A percentile compares a stretch with the other conserved stretches of the same genome.
phyloP scores from a whole-genome alignment of 2,888 invertebrate species.

The Meliscaeva auricollis region DNA sequence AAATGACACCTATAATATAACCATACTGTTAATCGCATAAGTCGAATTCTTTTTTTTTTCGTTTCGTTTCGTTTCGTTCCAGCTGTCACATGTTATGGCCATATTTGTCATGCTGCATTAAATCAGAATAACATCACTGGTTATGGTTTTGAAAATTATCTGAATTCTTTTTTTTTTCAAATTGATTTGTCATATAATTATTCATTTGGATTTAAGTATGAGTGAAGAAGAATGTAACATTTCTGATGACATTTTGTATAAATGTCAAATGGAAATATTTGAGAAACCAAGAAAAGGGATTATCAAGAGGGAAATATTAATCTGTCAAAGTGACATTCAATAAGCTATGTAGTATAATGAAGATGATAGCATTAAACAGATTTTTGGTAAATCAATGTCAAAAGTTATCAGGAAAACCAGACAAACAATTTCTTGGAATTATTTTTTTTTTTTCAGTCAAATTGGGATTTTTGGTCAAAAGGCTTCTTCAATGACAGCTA shows the following conservation, averaged over 20 bases:
- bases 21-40: slow-evolving; percentile 33
- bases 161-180: slow-evolving; percentile 15
- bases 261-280: slow-evolving; percentile 16
- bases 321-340: slow-evolving; percentile 8
- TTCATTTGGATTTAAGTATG: slow-evolving; percentile 38
- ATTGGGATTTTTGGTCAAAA: slow-evolving; percentile 32
- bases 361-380: slow-evolving; percentile 1
- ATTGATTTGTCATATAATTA: slow-evolving; percentile 28
- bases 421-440: slow-evolving; percentile 40
- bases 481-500: slow-evolving; percentile 24
- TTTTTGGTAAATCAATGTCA: slow-evolving; percentile 6
- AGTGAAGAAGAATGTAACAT: slow-evolving; percentile 19
- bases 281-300: slow-evolving; percentile 39
- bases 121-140: background rate
- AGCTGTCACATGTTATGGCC: slow-evolving; percentile 43
- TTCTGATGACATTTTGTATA: slow-evolving; percentile 32
- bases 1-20: slow-evolving; percentile 22
- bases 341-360: background rate
- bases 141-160: slow-evolving; percentile 10
- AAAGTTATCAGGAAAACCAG: slow-evolving; percentile 31
- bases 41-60: slow-evolving; percentile 20
- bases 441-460: background rate
- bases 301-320: slow-evolving; percentile 7
- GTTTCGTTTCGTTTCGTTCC: slow-evolving; percentile 13
- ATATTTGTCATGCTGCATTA: slow-evolving; percentile 34